Conservation (phyloP, 2,888 invertebrate species). For the Stramonita haemastoma region DNA sequence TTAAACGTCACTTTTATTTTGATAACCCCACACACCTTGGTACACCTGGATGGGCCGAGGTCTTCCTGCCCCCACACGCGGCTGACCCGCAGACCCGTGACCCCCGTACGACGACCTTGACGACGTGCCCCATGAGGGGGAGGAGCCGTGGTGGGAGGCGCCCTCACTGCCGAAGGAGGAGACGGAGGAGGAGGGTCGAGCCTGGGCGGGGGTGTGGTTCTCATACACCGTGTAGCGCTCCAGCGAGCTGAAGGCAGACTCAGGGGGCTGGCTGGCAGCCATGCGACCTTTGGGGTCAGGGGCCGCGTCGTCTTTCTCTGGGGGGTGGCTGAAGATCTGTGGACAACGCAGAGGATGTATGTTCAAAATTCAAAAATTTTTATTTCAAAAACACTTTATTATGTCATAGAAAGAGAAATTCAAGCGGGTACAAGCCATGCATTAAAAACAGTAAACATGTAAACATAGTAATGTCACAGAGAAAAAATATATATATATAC, state of each 20-base stretch:
- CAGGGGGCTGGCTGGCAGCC: conserved; percentile 22
- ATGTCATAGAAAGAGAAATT: too few relatives aligned
- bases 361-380: too few relatives aligned
- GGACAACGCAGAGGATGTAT: neutral
- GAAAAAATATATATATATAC: neutral
- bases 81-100: conserved; percentile 41
- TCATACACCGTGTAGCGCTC: conserved; percentile 44
- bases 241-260: conserved; percentile 37
- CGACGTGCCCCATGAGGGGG: conserved; percentile 13
- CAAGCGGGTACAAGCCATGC: too few relatives aligned
- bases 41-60: conserved; percentile 64
- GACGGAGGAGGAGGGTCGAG: conserved; percentile 45
- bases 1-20: too few relatives aligned
- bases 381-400: too few relatives aligned
- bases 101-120: neutral
- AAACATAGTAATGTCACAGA: too few relatives aligned
- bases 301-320: conserved; percentile 66
- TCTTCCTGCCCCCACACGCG: conserved; percentile 44
- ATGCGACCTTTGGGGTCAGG: conserved; percentile 43
- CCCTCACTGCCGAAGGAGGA: conserved; percentile 38
- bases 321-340: conserved; percentile 71
- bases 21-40: conserved; percentile 43
- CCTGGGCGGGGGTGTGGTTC: conserved; percentile 21
- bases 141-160: conserved; percentile 20
- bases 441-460: too few relatives aligned